Percentiles rank a stretch among this genome's conserved stretches.
Evolutionary conservation across 92 coral and sea anemone genomes (phyloP).

Genomic region (Zoanthus solanderi): DNA sequence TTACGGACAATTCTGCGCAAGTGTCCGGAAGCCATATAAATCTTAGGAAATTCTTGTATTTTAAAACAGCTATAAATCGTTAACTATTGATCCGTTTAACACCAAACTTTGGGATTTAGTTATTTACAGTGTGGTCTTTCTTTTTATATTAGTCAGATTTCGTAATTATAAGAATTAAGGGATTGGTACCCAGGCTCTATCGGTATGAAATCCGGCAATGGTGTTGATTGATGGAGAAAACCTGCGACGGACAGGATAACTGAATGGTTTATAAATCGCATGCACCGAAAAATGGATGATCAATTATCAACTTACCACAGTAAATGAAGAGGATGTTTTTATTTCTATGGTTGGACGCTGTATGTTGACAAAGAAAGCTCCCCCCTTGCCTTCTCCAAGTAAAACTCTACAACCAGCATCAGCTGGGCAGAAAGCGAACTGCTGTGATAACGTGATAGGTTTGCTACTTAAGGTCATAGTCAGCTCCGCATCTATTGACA

Average conservation of each 20-base stretch:
- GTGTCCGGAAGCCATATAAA: too few species aligned
- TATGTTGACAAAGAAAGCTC: background rate
- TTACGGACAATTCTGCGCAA: too few species aligned
- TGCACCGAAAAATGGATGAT: background rate
- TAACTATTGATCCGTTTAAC: too few species aligned
- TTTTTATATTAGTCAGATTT: too few species aligned
- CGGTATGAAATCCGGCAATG: too few species aligned
- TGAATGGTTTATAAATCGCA: background rate
- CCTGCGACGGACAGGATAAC: background rate
- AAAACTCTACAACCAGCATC: constrained; percentile 73
- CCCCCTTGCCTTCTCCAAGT: constrained; percentile 18
- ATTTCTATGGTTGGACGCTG: constrained; percentile 42
- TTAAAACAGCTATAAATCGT: too few species aligned
- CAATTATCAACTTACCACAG: constrained; percentile 25
- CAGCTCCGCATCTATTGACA: constrained; percentile 61
- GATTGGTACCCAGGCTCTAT: too few species aligned
- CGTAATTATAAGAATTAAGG: too few species aligned
- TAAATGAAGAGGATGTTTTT: constrained; percentile 5
- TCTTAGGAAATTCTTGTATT: too few species aligned
- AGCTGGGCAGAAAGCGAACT: constrained; percentile 74
- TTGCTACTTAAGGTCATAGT: constrained; percentile 34
- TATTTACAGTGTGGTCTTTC: too few species aligned
- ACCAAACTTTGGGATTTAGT: too few species aligned
- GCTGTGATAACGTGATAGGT: constrained; percentile 59
- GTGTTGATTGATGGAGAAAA: too few species aligned